These are phyloP conservation scores for Sylvia borin DNA, from an alignment of 2,797 vertebrate genomes.

Conservation along the genomic window DNA sequence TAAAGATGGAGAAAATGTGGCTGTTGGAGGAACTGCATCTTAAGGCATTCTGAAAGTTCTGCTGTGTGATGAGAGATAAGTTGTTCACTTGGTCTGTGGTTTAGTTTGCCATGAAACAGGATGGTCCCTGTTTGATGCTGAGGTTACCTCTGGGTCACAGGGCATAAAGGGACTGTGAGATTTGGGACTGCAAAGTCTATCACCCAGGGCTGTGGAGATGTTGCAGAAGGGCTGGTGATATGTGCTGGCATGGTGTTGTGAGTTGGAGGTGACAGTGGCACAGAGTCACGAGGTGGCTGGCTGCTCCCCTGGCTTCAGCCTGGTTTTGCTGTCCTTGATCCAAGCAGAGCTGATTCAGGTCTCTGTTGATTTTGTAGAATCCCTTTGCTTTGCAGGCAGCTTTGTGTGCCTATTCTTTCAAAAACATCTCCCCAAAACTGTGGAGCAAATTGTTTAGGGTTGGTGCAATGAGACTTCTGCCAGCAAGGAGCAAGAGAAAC, in stretches of 20 bases:
- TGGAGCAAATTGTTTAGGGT: background rate
- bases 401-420: background rate
- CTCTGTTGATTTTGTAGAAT: background rate
- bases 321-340: background rate
- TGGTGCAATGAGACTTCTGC: background rate
- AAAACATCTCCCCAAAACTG: background rate
- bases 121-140: background rate
- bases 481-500: background rate
- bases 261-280: background rate
- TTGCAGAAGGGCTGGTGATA: background rate
- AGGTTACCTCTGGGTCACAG: background rate
- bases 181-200: background rate
- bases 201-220: background rate
- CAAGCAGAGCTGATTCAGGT: accelerated
- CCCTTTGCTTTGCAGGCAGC: background rate
- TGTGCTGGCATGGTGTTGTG: accelerated
- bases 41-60: background rate
- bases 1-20: background rate
- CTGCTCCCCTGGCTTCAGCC: background rate
- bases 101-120: accelerated
- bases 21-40: background rate
- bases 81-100: background rate
- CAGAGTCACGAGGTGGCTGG: accelerated
- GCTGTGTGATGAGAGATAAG: background rate
- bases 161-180: background rate